Base-by-base conservation (phyloP, 2,888 invertebrate species). In the Empis livida region DNA sequence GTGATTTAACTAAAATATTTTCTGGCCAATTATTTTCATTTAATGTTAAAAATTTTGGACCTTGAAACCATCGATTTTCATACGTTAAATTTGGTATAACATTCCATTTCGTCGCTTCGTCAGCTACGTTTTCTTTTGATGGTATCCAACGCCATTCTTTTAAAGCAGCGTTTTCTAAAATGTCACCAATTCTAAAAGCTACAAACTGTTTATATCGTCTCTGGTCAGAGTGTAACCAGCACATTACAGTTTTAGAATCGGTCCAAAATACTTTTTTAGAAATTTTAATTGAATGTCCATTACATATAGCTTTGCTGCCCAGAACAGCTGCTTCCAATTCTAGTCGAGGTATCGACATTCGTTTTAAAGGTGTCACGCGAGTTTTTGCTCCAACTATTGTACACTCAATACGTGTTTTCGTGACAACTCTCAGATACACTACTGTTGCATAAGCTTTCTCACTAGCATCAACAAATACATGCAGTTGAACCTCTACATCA, bases 201-300 rank as follows among this genome's bases (percentile, higher is more conserved):
- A 54, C 54, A 37, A 51, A 58, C 32, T 55, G 52, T 45, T 49
- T 49, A 44, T 57, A 56, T 42, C 53, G 55, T 41, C 57, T 48
- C 2, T 53, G 51, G 10, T 57, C 55, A 6, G 54, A 54, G 30
- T 48, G 39, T 8, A 60, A 43, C 58, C 58, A 59, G 10, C 44
- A 39, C 14, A 59, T 31, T 13, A 56, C 58, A 4, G 53, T 56
- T 44, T 48, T 55, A 2, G 58, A 61, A 40, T 61, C 57, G 5
- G 56, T 48, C 60, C 58, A 60, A 44, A 53, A 56, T 20, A 48
- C 17, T 1, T 14, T 51, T 6, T 46, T 13, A 14, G 45, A 35
- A 27, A 56, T 49, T 1, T 17, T 16, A 13, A 57, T 43, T 2
- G 44, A 39, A n/a, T 48, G 49, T 31, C 39, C 47, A 40, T 48